phyloP scores from a whole-genome alignment of 2,888 invertebrate species.

The Melanotus villosus region DNA sequence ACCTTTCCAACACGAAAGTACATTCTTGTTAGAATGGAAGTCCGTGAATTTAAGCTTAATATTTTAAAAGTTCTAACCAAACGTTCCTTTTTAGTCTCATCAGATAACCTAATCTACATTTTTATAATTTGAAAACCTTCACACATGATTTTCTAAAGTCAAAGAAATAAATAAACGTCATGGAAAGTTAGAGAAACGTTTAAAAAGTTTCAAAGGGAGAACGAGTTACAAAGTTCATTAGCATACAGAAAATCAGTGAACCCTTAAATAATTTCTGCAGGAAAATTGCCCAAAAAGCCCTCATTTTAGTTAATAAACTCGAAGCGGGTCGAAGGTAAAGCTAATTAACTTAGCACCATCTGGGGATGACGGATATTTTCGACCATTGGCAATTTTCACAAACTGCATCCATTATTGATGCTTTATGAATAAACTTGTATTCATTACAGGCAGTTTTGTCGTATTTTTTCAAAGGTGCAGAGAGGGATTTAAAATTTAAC shows the following conservation, averaged over 20 bases:
- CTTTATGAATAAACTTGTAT: background rate
- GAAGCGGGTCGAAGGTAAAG: background rate
- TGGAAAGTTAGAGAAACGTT: no score
- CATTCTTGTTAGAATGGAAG: no score
- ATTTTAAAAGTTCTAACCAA: no score
- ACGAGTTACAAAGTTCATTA: background rate
- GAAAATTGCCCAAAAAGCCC: background rate
- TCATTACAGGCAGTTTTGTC: background rate
- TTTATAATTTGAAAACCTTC: no score
- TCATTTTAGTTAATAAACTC: conserved; percentile 2
- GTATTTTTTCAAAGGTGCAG: no score
- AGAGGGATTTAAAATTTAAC: no score
- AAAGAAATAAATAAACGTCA: no score
- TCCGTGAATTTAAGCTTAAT: no score
- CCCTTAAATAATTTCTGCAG: background rate
- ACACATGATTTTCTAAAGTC: no score
- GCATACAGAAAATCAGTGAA: background rate
- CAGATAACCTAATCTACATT: no score
- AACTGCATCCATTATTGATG: conserved; percentile 6
- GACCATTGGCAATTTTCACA: background rate
- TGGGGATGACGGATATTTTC: background rate
- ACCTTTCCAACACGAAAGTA: conserved; percentile 5
- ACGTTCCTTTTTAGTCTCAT: no score
- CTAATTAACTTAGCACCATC: conserved; percentile 3
- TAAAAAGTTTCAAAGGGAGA: no score